Evolutionary conservation across 2,113 vertebrate species (phyloP).

Genomic region (Callocephalon fimbriatum): DNA sequence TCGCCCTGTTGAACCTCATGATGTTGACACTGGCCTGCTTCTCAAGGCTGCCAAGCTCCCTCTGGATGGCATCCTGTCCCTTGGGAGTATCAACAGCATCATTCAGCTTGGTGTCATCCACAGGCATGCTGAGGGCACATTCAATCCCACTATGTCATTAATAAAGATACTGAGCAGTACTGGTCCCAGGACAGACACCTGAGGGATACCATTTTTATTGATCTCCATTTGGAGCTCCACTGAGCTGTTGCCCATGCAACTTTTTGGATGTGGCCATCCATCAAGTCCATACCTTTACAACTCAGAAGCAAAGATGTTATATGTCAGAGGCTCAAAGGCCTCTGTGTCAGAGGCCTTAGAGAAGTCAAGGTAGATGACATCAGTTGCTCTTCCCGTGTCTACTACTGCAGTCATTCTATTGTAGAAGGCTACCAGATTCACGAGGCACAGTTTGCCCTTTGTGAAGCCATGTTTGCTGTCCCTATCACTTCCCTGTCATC

Average conservation of each 20-base stretch:
- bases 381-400: background rate
- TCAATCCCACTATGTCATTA: background rate
- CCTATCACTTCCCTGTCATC: background rate
- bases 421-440: background rate
- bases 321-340: too few species aligned
- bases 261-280: background rate
- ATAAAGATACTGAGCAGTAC: background rate
- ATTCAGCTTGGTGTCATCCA: background rate
- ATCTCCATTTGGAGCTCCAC: background rate
- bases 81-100: background rate
- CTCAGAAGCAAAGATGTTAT: background rate
- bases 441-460: background rate
- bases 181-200: rapidly evolving
- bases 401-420: background rate
- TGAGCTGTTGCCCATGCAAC: background rate
- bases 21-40: background rate
- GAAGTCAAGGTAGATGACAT: background rate
- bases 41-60: background rate
- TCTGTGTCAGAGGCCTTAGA: background rate
- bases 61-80: background rate
- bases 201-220: background rate
- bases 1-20: background rate
- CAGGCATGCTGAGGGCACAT: background rate
- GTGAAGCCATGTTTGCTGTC: background rate
- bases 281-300: background rate